A percentile compares a stretch with the other conserved stretches of the same genome.
Conservation (phyloP, 1,140 invertebrate species). For the Colletes gigas region DNA sequence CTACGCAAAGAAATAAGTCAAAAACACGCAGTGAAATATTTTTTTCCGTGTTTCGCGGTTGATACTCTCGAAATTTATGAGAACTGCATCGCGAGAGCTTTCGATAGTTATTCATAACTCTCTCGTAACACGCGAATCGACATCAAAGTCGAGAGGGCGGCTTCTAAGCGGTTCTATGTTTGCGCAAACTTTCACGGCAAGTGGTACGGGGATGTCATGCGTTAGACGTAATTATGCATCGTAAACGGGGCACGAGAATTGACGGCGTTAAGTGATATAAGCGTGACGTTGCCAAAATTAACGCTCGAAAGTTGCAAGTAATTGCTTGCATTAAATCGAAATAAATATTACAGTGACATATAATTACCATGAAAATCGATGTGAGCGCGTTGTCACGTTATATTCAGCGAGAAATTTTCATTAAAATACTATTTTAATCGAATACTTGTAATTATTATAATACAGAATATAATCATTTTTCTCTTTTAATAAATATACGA, state of each 20-base stretch:
- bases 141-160: constrained; percentile 11
- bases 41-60: background rate
- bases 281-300: no score
- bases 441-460: no score
- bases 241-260: background rate
- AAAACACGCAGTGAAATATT: no score
- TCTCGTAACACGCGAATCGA: background rate
- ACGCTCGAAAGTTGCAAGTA: background rate
- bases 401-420: no score
- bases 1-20: no score
- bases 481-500: background rate
- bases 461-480: background rate
- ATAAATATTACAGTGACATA: no score
- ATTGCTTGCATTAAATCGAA: background rate
- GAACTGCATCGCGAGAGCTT: constrained; percentile 19
- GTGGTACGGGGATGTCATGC: constrained; percentile 53
- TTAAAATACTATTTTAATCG: no score
- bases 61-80: background rate
- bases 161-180: constrained; percentile 21
- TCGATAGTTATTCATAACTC: constrained; percentile 12
- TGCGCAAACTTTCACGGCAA: constrained; percentile 43
- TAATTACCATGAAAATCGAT: no score
- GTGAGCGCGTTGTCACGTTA: no score
- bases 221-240: constrained; percentile 64
- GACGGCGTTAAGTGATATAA: background rate